Evolutionary conservation across 2,888 invertebrate genomes (phyloP).

Genomic region (Plebejus anna): DNA sequence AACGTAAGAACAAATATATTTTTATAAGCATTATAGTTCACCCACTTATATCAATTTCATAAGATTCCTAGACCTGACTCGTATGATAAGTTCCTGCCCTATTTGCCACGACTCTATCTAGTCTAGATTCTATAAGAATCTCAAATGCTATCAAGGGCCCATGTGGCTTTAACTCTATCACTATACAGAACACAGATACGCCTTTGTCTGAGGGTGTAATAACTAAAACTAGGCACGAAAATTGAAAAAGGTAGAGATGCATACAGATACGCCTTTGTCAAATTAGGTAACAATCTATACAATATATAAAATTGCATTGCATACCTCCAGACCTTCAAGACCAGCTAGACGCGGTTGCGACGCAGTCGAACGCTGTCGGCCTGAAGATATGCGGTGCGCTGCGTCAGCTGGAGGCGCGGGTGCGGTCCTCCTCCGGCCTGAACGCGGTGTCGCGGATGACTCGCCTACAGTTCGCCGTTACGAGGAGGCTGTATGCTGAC

Average conservation of each 20-base stretch:
- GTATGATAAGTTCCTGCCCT: background rate
- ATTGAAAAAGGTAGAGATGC: no score
- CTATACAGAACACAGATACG: no score
- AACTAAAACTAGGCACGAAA: no score
- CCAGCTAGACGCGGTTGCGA: slow-evolving; percentile 80
- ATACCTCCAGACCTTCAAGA: slow-evolving; percentile 75
- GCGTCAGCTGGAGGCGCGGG: slow-evolving; percentile 65
- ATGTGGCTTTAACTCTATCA: no score
- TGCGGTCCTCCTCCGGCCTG: slow-evolving; percentile 41
- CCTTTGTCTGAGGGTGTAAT: no score
- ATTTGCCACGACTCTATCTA: background rate
- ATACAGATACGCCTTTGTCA: no score
- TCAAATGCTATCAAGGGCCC: no score
- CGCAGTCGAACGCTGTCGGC: slow-evolving; percentile 73
- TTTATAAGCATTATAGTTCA: no score
- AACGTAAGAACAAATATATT: slow-evolving; percentile 47
- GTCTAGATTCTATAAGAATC: no score
- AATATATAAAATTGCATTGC: background rate
- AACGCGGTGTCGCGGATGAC: slow-evolving; percentile 72
- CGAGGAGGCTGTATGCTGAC: slow-evolving; percentile 61
- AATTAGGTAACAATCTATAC: background rate
- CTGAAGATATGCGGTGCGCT: slow-evolving; percentile 76
- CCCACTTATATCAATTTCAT: no score
- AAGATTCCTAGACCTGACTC: background rate
- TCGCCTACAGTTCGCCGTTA: slow-evolving; percentile 61